Evolutionary conservation across 2,888 invertebrate genomes (phyloP).

Genomic region (Ophioninae sp.): DNA sequence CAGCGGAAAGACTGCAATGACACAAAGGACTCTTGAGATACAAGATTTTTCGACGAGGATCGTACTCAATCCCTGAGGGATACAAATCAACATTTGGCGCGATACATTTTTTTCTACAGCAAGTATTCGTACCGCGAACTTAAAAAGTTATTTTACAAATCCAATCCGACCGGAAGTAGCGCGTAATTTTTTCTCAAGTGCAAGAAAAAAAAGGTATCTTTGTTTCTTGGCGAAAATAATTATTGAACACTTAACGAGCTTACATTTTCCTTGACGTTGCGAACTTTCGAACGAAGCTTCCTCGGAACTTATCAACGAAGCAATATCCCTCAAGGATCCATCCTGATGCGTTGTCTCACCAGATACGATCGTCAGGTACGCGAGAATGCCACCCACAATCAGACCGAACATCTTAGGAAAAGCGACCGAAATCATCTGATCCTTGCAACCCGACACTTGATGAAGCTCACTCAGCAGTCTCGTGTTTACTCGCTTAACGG

Average conservation of each 20-base stretch:
- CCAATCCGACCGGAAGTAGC: neutral
- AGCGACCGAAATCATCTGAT: conserved; percentile 41
- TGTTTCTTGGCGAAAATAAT: neutral
- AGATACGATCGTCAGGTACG: conserved; percentile 64
- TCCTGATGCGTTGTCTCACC: conserved; percentile 67
- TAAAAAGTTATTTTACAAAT: neutral
- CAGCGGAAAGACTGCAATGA: conserved; percentile 84
- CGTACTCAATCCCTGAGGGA: conserved; percentile 67
- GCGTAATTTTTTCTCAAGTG: neutral
- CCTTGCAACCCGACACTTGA: conserved; percentile 23
- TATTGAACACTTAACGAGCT: conserved; percentile 60
- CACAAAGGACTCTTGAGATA: neutral
- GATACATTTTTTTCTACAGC: neutral
- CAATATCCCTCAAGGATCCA: conserved; percentile 65
- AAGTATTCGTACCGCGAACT: neutral
- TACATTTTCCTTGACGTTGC: conserved; percentile 73
- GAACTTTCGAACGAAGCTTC: conserved; percentile 24
- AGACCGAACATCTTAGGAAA: conserved; percentile 70
- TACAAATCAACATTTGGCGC: conserved; percentile 17
- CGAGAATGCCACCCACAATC: conserved; percentile 64
- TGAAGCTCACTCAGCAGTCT: conserved; percentile 16
- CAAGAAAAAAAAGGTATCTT: neutral
- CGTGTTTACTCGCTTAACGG: conserved; percentile 69
- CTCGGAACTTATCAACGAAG: conserved; percentile 39
- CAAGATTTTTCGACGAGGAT: neutral